Base-by-base conservation (phyloP, 1,140 invertebrate genomes). In the Oryctes rhinoceros region DNA sequence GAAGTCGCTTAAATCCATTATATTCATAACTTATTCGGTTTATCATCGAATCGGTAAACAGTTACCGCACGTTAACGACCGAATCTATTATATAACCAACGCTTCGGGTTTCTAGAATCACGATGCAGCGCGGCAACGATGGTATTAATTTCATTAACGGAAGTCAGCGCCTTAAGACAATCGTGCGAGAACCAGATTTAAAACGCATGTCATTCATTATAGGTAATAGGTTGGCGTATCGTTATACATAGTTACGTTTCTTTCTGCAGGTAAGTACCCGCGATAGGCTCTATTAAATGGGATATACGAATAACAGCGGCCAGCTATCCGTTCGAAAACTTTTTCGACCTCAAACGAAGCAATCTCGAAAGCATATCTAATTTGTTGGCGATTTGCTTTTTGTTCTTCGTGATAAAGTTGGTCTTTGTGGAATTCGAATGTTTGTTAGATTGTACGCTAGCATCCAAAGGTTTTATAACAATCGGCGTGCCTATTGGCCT, bases 101-200 rank as follows among this genome's bases (percentile, higher is more conserved):
- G 53, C n/a, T 59, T 18, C 13, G 3, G 53, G 53, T 18, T n/a
- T 59, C 6, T 18, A 59, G 18, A 59, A 44, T 44, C 39, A 44
- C 39, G 39, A 44, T 44, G 39, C 39, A 44, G 9, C 39, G 39
- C 39, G 5, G 39, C 53, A n/a, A n/a, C 6, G 53, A 18, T 18
- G 53, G 53, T 59, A 59, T 59, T 59, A 59, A 18, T 59, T 59
- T 59, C 53, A 59, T 59, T 59, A 59, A 59, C 53, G 53, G 53
- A 59, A 59, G 53, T 59, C 53, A 59, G 13, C 53, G 53, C 53
- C 53, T 59, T 59, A 59, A 59, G 53, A 59, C 53, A 59, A 59
- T 59, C 53, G 53, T 59, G 53, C 53, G n/a, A 59, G 53, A 59
- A 59, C 53, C 18, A 59, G 53, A 59, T 59, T 59, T 59, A 59